phyloP scores from a whole-genome alignment of 2,888 invertebrate genomes.

The Noctua fimbriata region DNA sequence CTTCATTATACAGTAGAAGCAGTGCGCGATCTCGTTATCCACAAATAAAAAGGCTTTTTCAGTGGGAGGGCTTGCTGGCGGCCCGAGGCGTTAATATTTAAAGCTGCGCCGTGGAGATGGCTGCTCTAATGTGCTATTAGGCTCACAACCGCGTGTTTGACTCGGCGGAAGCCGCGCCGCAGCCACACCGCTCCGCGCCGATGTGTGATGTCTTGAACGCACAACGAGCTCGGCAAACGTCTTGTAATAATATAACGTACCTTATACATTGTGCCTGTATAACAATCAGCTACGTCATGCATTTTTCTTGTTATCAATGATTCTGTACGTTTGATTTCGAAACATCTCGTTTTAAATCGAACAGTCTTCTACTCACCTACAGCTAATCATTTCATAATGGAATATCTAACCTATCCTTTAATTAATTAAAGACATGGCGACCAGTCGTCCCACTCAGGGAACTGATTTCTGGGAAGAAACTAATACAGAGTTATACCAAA shows the following conservation, averaged over 20 bases:
- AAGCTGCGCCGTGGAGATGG: slow-evolving; percentile 80
- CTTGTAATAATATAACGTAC: slow-evolving; percentile 28
- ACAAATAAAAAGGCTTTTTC: slow-evolving; percentile 84
- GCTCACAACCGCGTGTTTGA: slow-evolving; percentile 76
- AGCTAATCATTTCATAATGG: neutral
- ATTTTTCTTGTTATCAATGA: neutral
- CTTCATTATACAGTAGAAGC: slow-evolving; percentile 80
- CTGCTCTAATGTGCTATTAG: slow-evolving; percentile 86
- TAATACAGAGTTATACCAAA: neutral
- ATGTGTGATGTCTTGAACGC: slow-evolving; percentile 36
- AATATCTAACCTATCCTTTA: neutral
- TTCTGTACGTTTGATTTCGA: neutral
- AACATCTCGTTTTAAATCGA: neutral
- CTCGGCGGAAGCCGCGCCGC: slow-evolving; percentile 64
- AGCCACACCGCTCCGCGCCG: slow-evolving; percentile 31
- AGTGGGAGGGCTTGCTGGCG: slow-evolving; percentile 73
- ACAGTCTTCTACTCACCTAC: neutral
- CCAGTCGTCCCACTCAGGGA: neutral
- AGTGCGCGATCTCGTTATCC: slow-evolving; percentile 82
- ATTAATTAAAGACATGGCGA: neutral
- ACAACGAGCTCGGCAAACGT: slow-evolving; percentile 31
- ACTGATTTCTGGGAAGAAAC: neutral
- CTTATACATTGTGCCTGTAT: neutral
- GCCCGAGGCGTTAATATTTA: slow-evolving; percentile 84
- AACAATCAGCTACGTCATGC: slow-evolving; percentile 10